A percentile compares a stretch with the other conserved stretches of the same genome.
These are phyloP conservation scores for Ctenosaura bakeri DNA, from an alignment of 2,797 vertebrate genomes.

Conservation along the genomic window DNA sequence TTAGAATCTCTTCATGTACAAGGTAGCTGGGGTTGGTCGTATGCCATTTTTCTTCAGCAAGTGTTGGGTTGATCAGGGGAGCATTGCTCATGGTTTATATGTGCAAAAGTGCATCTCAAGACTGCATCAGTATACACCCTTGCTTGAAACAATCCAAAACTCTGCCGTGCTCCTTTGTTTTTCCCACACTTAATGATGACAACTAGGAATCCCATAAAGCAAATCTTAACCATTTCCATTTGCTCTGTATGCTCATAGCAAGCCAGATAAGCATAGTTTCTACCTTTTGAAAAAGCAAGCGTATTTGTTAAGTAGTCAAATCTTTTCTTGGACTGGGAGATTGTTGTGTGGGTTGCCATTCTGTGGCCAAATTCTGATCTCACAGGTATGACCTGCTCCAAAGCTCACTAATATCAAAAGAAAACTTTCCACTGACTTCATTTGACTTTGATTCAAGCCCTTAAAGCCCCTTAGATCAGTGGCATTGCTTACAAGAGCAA, in stretches of 20 bases:
- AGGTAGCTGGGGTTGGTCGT: not conserved
- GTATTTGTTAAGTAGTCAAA: not conserved
- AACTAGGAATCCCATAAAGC: not conserved
- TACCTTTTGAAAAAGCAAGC: not conserved
- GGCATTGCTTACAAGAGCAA: not conserved
- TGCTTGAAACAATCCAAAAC: not conserved
- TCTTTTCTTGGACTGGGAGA: not conserved
- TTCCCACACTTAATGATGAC: not conserved
- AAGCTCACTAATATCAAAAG: slow-evolving; percentile 12
- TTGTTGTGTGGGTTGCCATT: not conserved
- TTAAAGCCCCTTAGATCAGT: not conserved
- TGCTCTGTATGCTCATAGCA: not conserved
- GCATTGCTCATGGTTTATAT: not conserved
- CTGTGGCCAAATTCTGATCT: slow-evolving; percentile 18
- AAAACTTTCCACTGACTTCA: slow-evolving; percentile 4
- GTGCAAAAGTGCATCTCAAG: not conserved
- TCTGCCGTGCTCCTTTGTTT: not conserved
- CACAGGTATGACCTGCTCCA: not conserved
- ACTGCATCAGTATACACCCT: not conserved
- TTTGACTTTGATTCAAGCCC: slow-evolving; percentile 11
- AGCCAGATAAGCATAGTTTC: not conserved
- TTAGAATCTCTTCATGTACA: too few species aligned
- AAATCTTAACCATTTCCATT: not conserved
- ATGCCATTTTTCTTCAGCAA: not conserved
- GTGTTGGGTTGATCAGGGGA: not conserved